Conservation (phyloP, 2,888 invertebrate species). For the Lomographa bimaculata region DNA sequence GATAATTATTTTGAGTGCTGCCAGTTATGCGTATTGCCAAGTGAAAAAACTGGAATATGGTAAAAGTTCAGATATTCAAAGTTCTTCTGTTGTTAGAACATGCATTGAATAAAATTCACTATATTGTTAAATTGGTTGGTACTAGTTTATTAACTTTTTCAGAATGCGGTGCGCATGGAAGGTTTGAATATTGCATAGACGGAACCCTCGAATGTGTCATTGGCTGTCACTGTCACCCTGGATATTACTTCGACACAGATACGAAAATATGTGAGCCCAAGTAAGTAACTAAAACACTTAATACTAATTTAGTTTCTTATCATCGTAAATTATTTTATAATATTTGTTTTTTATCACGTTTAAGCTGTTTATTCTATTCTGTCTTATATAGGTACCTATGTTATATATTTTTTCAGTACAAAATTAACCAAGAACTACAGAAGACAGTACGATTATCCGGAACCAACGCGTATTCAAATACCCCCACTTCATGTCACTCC, state of each 20-base stretch:
- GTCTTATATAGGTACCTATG: too few species aligned
- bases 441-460: constrained; percentile 38
- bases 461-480: constrained; percentile 41
- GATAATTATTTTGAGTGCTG: constrained; percentile 5
- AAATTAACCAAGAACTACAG: constrained; percentile 56
- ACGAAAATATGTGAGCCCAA: constrained; percentile 74
- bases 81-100: too few species aligned
- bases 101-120: too few species aligned
- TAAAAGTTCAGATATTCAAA: constrained; percentile 1
- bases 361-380: too few species aligned
- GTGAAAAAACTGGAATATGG: constrained; percentile 13
- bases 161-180: constrained; percentile 74
- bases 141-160: constrained; percentile 18
- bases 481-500: constrained; percentile 26
- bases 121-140: too few species aligned
- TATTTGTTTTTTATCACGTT: neutral
- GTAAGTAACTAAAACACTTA: too few species aligned
- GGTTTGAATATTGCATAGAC: constrained; percentile 73
- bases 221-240: constrained; percentile 75
- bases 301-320: too few species aligned
- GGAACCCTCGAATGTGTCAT: constrained; percentile 69
- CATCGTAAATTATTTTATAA: too few species aligned
- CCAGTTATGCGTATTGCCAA: constrained; percentile 2
- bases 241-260: constrained; percentile 73
- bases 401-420: constrained; percentile 46